Evolutionary conservation across 2,888 invertebrate genomes (phyloP), one percentile per base, ranked within the genome.

Genomic region (Panopea generosa): DNA sequence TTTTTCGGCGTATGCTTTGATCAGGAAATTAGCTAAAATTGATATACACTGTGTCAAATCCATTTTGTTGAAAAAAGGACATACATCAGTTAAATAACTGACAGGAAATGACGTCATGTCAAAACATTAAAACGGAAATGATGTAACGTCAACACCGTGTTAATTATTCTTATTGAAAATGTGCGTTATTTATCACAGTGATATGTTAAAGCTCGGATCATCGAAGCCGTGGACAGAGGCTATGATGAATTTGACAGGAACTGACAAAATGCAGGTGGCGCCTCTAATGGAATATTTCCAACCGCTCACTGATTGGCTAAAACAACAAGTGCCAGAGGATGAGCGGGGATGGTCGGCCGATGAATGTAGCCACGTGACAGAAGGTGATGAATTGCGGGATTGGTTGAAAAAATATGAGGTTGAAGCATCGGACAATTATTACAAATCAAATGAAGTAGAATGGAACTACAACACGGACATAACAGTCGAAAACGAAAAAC

Each of bases 251-350:
- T 95, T 97, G 0, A 96, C 96, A 0, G 97, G 97, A 0, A 89
- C 86, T n/a, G 69, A 88, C 29, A 94, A 95, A 84, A 94, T 98
- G 91, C 96, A 96, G 53, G 96, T 96, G 0, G 95, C 95, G 79
- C 95, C 97, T 0, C 94, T 98, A 84, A 93, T 97, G 43, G 95
- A 96, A 91, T 98, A 97, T 90, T 98, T 97, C 92, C 94, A 96
- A 79, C 97, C 97, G 0, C 93, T 98, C 18, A 94, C 95, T 77
- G 93, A 95, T 0, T 98, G 96, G 96, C 94, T 98, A 0, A 94
- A 95, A 71, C 94, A 95, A 20, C 63, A 83, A 24, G 84, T 86
- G 29, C 60, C 40, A 1, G 77, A 77, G 0, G 50, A 82, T 3
- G 57, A 76, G n/a, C 63, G 40, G n/a, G 79, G 80, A 29, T 86